A percentile compares a stretch with the other conserved stretches of the same genome.
Conservation (phyloP, 2,113 vertebrate genomes). For the Riparia riparia region DNA sequence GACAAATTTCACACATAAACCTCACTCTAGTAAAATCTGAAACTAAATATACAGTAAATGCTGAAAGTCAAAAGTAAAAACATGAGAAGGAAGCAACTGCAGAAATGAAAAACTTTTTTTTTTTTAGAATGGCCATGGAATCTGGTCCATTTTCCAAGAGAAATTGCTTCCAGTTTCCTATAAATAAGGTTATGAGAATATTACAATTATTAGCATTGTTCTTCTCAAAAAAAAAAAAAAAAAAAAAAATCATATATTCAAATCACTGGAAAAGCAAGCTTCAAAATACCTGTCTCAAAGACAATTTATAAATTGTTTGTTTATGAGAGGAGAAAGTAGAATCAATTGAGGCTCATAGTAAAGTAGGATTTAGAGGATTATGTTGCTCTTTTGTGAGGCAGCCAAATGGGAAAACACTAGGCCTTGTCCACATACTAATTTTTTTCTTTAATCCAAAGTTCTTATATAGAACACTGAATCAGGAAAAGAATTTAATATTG, state of each 20-base stretch:
- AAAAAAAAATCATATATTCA: not conserved
- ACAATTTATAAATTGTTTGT: not conserved
- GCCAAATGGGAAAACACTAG: not conserved
- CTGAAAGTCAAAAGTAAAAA: not conserved
- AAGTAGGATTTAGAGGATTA: constrained; percentile 41
- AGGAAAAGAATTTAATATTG: not conserved
- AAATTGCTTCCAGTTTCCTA: not conserved
- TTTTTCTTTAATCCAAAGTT: not conserved
- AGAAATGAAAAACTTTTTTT: not conserved
- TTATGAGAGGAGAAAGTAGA: not conserved
- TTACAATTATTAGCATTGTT: not conserved
- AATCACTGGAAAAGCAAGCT: not conserved
- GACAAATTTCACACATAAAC: not conserved
- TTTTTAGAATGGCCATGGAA: not conserved
- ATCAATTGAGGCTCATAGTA: not conserved
- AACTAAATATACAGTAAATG: not conserved
- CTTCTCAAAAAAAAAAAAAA: not conserved
- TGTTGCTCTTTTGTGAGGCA: not conserved
- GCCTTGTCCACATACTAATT: not conserved
- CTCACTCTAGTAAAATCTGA: not conserved
- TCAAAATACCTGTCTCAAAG: not conserved
- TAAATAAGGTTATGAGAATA: not conserved
- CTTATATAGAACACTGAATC: not conserved
- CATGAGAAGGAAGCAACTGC: not conserved
- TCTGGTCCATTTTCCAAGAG: not conserved